Base-by-base conservation (phyloP, 2,888 invertebrate species). In the Strigamia transsilvanica region DNA sequence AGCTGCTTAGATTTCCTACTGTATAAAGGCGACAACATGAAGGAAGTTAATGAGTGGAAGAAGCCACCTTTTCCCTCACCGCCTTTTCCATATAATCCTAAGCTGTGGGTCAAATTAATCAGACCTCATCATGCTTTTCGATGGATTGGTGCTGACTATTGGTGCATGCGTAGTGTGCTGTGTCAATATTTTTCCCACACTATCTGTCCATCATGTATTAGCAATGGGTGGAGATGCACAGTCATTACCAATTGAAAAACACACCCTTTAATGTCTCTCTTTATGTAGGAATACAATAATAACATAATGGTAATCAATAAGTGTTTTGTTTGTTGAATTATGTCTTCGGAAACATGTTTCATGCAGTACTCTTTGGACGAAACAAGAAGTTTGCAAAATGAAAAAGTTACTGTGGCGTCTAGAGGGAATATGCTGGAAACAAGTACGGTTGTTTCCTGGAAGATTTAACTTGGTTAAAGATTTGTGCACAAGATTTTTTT, bases 1-100 rank as follows among this genome's bases (percentile, higher is more conserved):
- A 66, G 61, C 61, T 66, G 61, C 61, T 66, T 66, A 66, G 61
- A 66, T 66, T 66, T 66, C 4, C 21, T 18, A 7, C 61, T 23
- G 61, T 66, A 66, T 66, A 66, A 66, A 66, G 61, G 61, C 61
- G 61, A 66, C 61, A 66, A 21, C 61, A 66, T 23, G 61, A 66
- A 66, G 61, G 61, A 66, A 66, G 61, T 66, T 66, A 66, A 66
- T 66, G 61, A 66, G 61, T 66, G 61, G 61, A 66, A 66, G 61
- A 66, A 66, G 61, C 21, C 23, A 66, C 61, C 23, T 23, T 66
- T 66, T 66, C 23, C 61, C 23, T 66, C 21, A 23, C 12, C 23
- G 23, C 23, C 21, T 66, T 23, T 66, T 66, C 21, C 61, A n/a
- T 23, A 15, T 23, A 66, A 66, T 66, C 61, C 18, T 66, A n/a